Evolutionary conservation across 2,113 vertebrate species (phyloP).

Genomic region (Archilochus colubris): DNA sequence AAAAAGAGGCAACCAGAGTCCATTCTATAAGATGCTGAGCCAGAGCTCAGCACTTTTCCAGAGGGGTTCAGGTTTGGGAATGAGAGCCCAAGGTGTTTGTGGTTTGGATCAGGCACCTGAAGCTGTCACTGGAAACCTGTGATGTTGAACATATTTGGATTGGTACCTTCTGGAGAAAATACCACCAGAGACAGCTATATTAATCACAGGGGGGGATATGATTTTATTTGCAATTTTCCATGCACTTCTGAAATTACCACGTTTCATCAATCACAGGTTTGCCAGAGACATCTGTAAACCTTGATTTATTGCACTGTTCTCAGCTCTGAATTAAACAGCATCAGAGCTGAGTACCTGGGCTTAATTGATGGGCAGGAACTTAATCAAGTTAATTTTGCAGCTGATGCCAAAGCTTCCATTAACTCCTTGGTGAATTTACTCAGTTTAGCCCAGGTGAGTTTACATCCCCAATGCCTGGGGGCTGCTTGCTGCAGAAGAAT

Average conservation of each 20-base stretch:
- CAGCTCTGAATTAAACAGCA: constrained; percentile 72
- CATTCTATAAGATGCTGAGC: no score
- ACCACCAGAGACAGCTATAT: constrained; percentile 72
- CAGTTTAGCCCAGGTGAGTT: not conserved
- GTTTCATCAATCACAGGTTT: constrained; percentile 76
- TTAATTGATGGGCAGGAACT: constrained; percentile 77
- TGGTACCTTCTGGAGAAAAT: constrained; percentile 69
- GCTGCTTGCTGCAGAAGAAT: not conserved
- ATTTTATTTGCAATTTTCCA: constrained; percentile 75
- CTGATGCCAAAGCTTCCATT: constrained; percentile 41
- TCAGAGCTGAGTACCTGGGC: constrained; percentile 63
- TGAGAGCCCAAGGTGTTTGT: fast-evolving
- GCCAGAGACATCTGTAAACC: constrained; percentile 72
- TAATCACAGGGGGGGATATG: constrained; percentile 72
- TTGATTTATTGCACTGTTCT: constrained; percentile 77
- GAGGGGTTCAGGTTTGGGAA: not conserved
- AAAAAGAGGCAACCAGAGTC: not conserved
- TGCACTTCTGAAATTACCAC: constrained; percentile 49
- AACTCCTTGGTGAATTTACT: constrained; percentile 52
- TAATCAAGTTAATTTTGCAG: constrained; percentile 71
- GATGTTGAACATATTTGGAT: constrained; percentile 58
- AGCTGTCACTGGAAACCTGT: constrained; percentile 55
- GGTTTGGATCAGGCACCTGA: constrained; percentile 61
- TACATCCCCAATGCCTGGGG: not conserved
- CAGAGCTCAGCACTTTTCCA: not conserved